Conservation (phyloP, 2,888 invertebrate species). For the Belgica antarctica region DNA sequence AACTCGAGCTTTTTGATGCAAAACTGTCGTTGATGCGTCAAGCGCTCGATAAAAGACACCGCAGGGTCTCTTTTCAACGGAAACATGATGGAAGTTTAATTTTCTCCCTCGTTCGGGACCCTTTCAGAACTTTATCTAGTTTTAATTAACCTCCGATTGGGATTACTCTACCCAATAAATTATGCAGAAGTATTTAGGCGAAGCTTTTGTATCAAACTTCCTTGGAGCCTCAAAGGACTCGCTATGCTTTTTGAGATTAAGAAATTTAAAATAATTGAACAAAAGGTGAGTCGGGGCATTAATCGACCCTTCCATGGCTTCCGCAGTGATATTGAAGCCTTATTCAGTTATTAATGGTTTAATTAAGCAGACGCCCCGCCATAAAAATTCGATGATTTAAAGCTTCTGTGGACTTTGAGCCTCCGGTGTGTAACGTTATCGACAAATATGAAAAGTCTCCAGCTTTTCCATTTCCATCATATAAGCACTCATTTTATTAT, state of each 20-base stretch:
- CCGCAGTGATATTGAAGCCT: background rate
- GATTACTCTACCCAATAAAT: constrained; percentile 12
- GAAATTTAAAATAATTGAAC: constrained; percentile 19
- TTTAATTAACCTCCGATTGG: constrained; percentile 37
- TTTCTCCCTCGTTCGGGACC: background rate
- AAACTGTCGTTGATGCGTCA: too few species aligned
- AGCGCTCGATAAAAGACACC: too few species aligned
- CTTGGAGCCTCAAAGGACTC: background rate
- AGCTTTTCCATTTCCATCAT: too few species aligned
- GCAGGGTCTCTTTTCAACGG: background rate
- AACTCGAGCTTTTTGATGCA: too few species aligned
- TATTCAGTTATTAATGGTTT: constrained; percentile 9
- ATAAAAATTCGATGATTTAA: constrained; percentile 15
- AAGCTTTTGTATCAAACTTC: constrained; percentile 8
- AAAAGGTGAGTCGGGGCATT: constrained; percentile 1
- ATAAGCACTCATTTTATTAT: constrained; percentile 36
- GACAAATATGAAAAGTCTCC: background rate
- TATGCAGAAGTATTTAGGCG: constrained; percentile 9
- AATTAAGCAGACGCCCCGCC: background rate
- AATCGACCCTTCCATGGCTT: background rate
- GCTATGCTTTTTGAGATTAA: background rate
- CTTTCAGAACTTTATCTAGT: constrained; percentile 12
- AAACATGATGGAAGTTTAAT: background rate
- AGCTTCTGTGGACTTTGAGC: constrained; percentile 5
- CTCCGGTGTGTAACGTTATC: background rate